A percentile compares a stretch with the other conserved stretches of the same genome.
phyloP scores from a whole-genome alignment of 2,888 invertebrate genomes.

The Tetanocera ferruginea region DNA sequence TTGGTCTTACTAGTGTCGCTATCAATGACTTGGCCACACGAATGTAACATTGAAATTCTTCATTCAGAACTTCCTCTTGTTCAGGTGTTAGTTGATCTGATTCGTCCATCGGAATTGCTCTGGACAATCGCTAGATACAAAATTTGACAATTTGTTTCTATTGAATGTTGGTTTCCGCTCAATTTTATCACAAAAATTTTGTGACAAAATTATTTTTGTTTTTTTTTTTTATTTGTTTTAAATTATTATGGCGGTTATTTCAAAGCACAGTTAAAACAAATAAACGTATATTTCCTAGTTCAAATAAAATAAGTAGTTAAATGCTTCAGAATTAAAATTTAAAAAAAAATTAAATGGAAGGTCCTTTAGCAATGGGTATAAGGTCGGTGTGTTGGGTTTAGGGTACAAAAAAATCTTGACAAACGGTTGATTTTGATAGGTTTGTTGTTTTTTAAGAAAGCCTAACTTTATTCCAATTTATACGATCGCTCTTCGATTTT shows the following conservation, averaged over 20 bases:
- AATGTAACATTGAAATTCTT: constrained; percentile 72
- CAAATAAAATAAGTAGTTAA: too few relatives aligned
- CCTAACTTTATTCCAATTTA: too few relatives aligned
- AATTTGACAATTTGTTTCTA: not conserved
- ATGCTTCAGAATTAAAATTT: not conserved
- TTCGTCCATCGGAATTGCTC: not conserved
- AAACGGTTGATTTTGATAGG: too few relatives aligned
- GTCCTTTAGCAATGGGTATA: too few relatives aligned
- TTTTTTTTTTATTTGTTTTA: not conserved
- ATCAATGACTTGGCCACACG: constrained; percentile 70
- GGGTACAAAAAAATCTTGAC: too few relatives aligned
- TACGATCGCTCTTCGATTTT: too few relatives aligned
- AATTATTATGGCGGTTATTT: not conserved
- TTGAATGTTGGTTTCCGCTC: not conserved
- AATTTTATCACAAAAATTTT: not conserved
- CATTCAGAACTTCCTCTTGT: constrained; percentile 64
- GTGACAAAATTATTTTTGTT: constrained; percentile 22
- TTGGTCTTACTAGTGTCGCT: constrained; percentile 63
- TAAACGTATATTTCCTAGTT: too few relatives aligned
- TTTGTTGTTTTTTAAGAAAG: too few relatives aligned
- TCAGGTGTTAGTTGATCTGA: not conserved
- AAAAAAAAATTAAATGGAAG: too few relatives aligned
- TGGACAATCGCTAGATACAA: not conserved
- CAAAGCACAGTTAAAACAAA: not conserved
- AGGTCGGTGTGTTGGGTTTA: too few relatives aligned